Base-by-base conservation (phyloP, 2,113 vertebrate species). In the Sander lucioperca region DNA sequence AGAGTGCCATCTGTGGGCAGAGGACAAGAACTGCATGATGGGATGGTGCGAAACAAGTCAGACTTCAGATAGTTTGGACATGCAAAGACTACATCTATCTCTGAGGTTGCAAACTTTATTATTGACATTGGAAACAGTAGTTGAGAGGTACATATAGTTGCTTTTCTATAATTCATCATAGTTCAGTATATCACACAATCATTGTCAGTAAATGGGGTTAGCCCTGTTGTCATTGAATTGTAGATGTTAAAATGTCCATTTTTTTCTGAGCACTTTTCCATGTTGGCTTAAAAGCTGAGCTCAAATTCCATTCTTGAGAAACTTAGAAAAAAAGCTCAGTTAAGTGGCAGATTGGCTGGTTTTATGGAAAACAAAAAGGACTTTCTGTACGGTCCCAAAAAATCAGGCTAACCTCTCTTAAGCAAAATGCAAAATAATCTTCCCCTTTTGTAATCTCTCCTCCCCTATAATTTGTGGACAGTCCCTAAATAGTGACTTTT, bases 1-100 rank as follows among this genome's bases (percentile, higher is more conserved):
- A 89, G 74, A 86, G 86, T 30, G 91, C 89, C 93, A 89, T 83
- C 94, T 94, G 85, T 85, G 25, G 92, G 86, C n/a, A 0, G 18
- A 77, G 3, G 2, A 2, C 0, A 0, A 27, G 67, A 85, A 87
- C 23, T 89, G 79, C 90, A 80, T 15, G 47, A 51, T 43, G 59
- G 25, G 15, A 59, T 11, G 11, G 5, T 2, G 5, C 56, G 14
- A 53, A 57, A 54, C 48, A 39, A 36, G 47, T 19, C 48, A 39
- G n/a, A 30, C 43, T 12, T 2, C 25, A 33, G 7, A 16, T 2
- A 6, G 21, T 23, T 62, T 62, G 27, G 2, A 58, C 36, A 47
- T 11, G 15, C 4, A 16, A 45, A 48, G 65, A 23, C 2, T 10
- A 50, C 39, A 51, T 51, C 13, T 73, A 13, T 62, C 4, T 4